Evolutionary conservation across 2,888 invertebrate species (phyloP).

Genomic region (Andrena trimmerana): DNA sequence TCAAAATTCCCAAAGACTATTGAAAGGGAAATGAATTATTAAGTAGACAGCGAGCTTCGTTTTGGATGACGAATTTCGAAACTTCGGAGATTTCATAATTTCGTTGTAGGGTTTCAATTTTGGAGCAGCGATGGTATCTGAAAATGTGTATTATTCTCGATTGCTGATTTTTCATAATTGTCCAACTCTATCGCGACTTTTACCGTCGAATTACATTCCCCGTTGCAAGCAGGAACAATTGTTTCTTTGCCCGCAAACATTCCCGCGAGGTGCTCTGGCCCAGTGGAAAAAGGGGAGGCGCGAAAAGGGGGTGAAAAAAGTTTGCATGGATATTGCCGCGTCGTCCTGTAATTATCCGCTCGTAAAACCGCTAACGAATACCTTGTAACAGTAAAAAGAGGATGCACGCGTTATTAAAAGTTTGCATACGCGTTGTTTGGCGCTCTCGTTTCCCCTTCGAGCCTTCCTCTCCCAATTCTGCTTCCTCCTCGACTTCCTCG

Average conservation of each 20-base stretch:
- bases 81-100: too few species aligned
- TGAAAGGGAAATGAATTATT: too few species aligned
- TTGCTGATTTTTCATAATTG: too few species aligned
- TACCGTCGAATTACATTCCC: background rate
- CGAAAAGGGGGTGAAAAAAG: conserved; percentile 39
- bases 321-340: conserved; percentile 50
- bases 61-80: too few species aligned
- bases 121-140: too few species aligned
- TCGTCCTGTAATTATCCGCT: conserved; percentile 73
- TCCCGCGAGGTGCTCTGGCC: background rate
- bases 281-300: conserved; percentile 12
- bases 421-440: conserved; percentile 44
- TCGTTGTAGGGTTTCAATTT: too few species aligned
- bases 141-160: too few species aligned
- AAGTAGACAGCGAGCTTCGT: too few species aligned
- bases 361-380: conserved; percentile 68
- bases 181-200: background rate
- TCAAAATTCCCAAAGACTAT: too few species aligned
- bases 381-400: conserved; percentile 59
- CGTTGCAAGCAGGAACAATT: background rate
- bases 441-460: background rate
- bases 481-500: background rate
- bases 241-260: background rate
- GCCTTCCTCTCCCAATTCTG: conserved; percentile 15
- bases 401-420: conserved; percentile 72